phyloP scores from a whole-genome alignment of 2,888 invertebrate genomes.

The Phania funesta region DNA sequence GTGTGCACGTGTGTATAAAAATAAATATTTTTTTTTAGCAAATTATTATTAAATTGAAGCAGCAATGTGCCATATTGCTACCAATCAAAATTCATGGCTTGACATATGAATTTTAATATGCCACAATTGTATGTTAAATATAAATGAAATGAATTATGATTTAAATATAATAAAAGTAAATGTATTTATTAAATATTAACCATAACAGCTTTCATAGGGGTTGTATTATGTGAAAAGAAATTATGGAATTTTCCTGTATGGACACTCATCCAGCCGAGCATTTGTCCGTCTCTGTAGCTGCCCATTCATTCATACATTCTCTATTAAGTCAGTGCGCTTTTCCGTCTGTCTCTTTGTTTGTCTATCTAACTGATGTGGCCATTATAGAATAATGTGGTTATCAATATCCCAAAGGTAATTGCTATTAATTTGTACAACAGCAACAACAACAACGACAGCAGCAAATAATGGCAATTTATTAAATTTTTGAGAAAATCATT shows the following conservation, averaged over 20 bases:
- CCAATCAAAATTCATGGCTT: conserved; percentile 54
- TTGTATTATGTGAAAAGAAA: conserved; percentile 1
- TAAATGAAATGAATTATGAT: conserved; percentile 41
- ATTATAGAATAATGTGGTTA: conserved; percentile 43
- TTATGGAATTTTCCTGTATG: conserved; percentile 8
- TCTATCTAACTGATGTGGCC: conserved; percentile 18
- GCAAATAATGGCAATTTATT: conserved; percentile 13
- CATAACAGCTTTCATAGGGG: background rate
- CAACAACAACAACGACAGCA: background rate
- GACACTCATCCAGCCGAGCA: background rate
- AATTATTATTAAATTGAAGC: conserved; percentile 56
- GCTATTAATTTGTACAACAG: conserved; percentile 18
- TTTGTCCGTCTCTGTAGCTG: background rate
- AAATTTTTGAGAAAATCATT: conserved; percentile 19
- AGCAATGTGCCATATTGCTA: conserved; percentile 34
- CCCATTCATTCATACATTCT: background rate
- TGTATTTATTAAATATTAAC: conserved; percentile 23
- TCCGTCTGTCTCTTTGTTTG: background rate
- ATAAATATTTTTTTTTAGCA: conserved; percentile 1
- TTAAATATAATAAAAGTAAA: conserved; percentile 35
- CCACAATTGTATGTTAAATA: conserved; percentile 33
- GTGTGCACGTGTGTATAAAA: no score
- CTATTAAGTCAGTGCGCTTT: background rate
- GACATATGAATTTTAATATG: conserved; percentile 63
- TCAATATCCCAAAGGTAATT: conserved; percentile 54